A percentile compares a stretch with the other conserved stretches of the same genome.
These are phyloP conservation scores for Pterocles burchelli DNA, from an alignment of 2,113 vertebrate species.

Conservation along the genomic window DNA sequence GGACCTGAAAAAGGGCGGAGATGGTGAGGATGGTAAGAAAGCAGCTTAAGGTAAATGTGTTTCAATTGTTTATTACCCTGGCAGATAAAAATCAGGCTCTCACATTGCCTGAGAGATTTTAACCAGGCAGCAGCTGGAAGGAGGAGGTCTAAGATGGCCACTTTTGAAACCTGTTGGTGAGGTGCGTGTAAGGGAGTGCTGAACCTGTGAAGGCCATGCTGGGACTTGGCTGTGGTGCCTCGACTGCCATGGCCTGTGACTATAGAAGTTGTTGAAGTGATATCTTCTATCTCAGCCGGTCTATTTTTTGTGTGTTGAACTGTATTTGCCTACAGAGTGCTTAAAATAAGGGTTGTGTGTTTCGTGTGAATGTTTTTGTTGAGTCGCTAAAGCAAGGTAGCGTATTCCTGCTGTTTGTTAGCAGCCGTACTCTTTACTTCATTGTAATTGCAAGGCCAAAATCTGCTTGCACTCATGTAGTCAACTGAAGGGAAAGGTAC, in stretches of 20 bases:
- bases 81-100: background rate
- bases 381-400: accelerated
- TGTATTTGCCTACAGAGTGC: background rate
- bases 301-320: accelerated
- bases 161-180: background rate
- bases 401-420: background rate
- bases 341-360: background rate
- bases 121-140: background rate
- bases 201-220: background rate
- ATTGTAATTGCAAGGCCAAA: background rate
- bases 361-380: background rate
- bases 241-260: accelerated
- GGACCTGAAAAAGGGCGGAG: background rate
- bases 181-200: background rate
- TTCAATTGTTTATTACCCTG: background rate
- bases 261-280: background rate
- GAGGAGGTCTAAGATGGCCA: background rate
- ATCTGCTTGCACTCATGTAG: accelerated
- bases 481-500: background rate
- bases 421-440: background rate
- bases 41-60: background rate
- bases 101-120: background rate
- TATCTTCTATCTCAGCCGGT: accelerated
- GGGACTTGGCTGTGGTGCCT: background rate
- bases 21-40: background rate